A percentile compares a stretch with the other conserved stretches of the same genome.
Conservation (phyloP, 2,797 vertebrate species). For the Rhincodon typus region DNA sequence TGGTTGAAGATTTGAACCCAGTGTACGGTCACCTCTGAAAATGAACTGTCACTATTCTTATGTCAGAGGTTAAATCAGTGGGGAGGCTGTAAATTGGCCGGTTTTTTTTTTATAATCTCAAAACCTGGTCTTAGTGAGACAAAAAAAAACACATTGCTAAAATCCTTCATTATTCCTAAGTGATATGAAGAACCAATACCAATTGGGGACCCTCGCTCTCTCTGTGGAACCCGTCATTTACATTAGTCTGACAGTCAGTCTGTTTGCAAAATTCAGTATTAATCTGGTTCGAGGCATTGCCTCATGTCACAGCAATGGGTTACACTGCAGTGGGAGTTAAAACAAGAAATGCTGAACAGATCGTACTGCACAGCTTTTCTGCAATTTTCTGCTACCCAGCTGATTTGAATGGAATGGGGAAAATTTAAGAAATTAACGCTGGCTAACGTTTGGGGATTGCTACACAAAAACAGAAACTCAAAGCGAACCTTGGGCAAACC, state of each 20-base stretch:
- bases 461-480: no score
- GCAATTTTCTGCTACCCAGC: no score
- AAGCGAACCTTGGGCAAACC: neutral
- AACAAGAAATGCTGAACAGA: neutral
- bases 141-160: neutral
- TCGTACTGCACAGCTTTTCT: neutral
- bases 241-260: neutral
- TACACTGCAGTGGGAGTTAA: neutral
- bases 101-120: neutral
- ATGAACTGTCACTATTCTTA: neutral
- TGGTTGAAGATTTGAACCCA: neutral
- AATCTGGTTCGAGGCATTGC: neutral
- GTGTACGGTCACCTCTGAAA: neutral
- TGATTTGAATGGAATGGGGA: neutral
- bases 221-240: neutral
- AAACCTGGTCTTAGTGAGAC: neutral
- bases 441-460: conserved; percentile 7
- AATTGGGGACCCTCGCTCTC: no score
- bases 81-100: neutral
- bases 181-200: neutral
- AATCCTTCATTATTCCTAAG: neutral
- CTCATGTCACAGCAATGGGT: neutral
- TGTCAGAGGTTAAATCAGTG: neutral
- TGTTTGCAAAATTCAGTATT: neutral
- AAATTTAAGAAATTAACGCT: neutral